Evolutionary conservation across 2,797 vertebrate species (phyloP), one percentile per base, ranked within the genome.

Genomic region (Takifugu rubripes): DNA sequence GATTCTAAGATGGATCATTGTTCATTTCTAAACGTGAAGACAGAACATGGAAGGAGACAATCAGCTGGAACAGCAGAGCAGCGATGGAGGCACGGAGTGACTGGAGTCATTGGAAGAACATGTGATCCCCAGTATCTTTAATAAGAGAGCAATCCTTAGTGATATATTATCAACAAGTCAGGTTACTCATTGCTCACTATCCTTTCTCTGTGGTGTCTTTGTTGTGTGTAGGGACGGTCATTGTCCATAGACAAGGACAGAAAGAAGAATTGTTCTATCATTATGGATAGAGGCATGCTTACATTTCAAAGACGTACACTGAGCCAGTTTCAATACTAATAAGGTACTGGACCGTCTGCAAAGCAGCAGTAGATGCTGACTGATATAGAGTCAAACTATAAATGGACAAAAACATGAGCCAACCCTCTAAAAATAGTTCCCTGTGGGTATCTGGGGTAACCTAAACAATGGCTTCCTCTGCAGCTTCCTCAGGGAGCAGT

Each of bases 391-490:
- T 49, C 55, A 42, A 75, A 78, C 75, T 81, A 83, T 87, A 87
- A 84, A 84, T 83, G 84, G 81, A 77, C 59, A 70, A 74, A 74
- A 69, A 69, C 64, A 54, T 12, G n/a, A 72, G 59, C 31, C 43
- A 56, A 54, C 31, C 21, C 7, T 70, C 77, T 78, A 80, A 74
- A 85, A 81, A 86, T 82, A 84, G 69, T 5, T 53, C 26, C 12
- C 43, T 49, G 66, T 65, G 72, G 69, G 64, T 73, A 68, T 84
- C 63, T 74, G 45, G 42, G 72, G 71, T 1, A 68, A 77, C 64
- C 64, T 66, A 81, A 82, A 82, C 72, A 85, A 74, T 49, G 61
- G 77, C 67, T 78, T 81, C 76, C 70, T 68, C 24, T 2, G 64
- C 36, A 57, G 64, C 52, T 70, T 74, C 75, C 62, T 3, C 16